Percentiles rank a stretch among this genome's conserved stretches.
Evolutionary conservation across 2,888 invertebrate species (phyloP).

Genomic region (Quadriops clusia): DNA sequence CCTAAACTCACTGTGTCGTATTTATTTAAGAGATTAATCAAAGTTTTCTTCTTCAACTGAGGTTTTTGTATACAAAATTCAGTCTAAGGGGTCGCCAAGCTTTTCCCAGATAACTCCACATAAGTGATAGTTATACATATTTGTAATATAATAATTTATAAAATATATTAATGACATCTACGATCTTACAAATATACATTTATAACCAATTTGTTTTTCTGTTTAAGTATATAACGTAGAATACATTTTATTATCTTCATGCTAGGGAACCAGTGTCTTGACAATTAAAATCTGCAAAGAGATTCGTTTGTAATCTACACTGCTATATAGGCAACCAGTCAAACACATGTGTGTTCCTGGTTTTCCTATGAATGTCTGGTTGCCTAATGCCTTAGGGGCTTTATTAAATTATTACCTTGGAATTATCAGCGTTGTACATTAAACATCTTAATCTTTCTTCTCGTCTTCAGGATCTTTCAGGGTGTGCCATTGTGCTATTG

Average conservation of each 20-base stretch:
- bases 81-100: too few relatives aligned
- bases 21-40: too few relatives aligned
- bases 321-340: slow-evolving; percentile 2
- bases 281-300: slow-evolving; percentile 19
- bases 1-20: too few relatives aligned
- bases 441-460: slow-evolving; percentile 64
- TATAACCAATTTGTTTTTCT: slow-evolving; percentile 16
- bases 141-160: slow-evolving; percentile 18
- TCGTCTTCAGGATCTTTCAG: slow-evolving; percentile 95
- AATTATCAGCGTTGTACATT: slow-evolving; percentile 2
- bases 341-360: not conserved
- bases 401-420: not conserved
- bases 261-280: slow-evolving; percentile 16
- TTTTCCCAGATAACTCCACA: too few relatives aligned
- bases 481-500: slow-evolving; percentile 99
- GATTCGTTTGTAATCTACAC: slow-evolving; percentile 12
- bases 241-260: slow-evolving; percentile 14
- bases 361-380: slow-evolving; percentile 1
- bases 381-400: not conserved
- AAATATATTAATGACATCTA: slow-evolving; percentile 22
- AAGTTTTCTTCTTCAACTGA: too few relatives aligned
- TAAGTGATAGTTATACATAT: too few relatives aligned
- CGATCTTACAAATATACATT: slow-evolving; percentile 24
- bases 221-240: slow-evolving; percentile 14
- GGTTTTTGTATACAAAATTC: too few relatives aligned